Percentiles rank a stretch among this genome's conserved stretches.
These are phyloP conservation scores for Synergus gifuensis DNA, from an alignment of 2,888 invertebrate genomes.

Conservation along the genomic window DNA sequence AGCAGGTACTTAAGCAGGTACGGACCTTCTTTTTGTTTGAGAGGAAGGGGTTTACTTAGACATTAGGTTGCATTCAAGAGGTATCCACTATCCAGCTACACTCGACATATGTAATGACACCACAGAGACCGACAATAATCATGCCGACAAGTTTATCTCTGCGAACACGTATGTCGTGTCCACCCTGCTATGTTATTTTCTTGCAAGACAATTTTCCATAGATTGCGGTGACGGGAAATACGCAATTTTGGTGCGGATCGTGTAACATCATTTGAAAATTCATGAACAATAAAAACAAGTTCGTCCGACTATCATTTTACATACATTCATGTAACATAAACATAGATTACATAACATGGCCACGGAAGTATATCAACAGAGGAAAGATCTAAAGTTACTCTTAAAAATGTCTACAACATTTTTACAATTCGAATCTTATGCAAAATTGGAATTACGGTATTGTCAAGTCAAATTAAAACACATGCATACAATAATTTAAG, in stretches of 20 bases:
- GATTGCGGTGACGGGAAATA: not conserved
- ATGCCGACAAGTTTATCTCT: conserved; percentile 9
- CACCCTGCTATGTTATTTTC: conserved; percentile 14
- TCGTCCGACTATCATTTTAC: not conserved
- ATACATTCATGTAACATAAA: too few species aligned
- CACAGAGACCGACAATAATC: conserved; percentile 18
- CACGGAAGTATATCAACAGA: too few species aligned
- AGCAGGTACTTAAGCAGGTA: conserved; percentile 7
- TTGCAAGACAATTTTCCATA: conserved; percentile 5
- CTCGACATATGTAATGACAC: conserved; percentile 28
- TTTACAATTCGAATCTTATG: too few species aligned
- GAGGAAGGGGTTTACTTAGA: conserved; percentile 16
- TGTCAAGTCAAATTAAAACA: too few species aligned
- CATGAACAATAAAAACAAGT: not conserved
- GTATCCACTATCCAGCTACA: conserved; percentile 22
- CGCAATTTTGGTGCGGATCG: not conserved
- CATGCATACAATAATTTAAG: too few species aligned
- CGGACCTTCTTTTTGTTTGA: not conserved
- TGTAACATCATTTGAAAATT: not conserved
- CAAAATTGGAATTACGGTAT: too few species aligned
- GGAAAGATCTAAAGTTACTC: too few species aligned
- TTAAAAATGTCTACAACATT: too few species aligned
- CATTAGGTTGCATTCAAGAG: conserved; percentile 9
- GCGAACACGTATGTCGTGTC: conserved; percentile 10
- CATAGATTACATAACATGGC: too few species aligned